Evolutionary conservation across 2,113 vertebrate genomes (phyloP).

Genomic region (Chlorodrepanis virens): DNA sequence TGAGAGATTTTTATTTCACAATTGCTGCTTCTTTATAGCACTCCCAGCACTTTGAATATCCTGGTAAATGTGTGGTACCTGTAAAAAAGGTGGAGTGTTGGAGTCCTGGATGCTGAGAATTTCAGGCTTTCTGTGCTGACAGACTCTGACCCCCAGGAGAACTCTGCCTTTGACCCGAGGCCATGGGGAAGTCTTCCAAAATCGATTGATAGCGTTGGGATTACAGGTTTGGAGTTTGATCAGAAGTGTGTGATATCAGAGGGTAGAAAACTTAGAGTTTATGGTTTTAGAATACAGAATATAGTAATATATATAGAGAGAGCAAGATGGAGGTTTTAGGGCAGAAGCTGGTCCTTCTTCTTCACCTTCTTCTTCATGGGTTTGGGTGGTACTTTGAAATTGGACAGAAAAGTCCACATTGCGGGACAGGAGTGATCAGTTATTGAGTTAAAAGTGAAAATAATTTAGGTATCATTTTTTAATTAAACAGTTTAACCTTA

Average conservation of each 20-base stretch:
- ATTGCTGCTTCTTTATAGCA: not conserved
- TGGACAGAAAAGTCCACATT: not conserved
- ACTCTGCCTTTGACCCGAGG: not conserved
- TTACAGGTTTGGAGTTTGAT: not conserved
- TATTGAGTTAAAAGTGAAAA: not conserved
- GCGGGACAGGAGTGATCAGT: not conserved
- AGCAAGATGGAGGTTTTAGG: not conserved
- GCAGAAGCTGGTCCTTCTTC: not conserved
- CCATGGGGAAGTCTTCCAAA: not conserved
- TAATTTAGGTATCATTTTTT: not conserved
- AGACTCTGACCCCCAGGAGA: not conserved
- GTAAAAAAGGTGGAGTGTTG: not conserved
- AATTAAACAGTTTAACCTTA: not conserved
- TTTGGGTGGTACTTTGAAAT: not conserved
- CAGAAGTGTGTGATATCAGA: not conserved
- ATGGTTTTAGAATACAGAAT: not conserved
- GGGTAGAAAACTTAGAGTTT: not conserved
- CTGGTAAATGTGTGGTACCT: rapidly evolving
- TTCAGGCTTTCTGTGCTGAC: not conserved
- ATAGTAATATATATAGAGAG: not conserved
- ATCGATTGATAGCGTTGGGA: not conserved
- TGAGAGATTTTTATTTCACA: not conserved
- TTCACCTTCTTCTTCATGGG: not conserved
- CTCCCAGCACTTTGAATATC: not conserved
- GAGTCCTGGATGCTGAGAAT: not conserved